phyloP scores from a whole-genome alignment of 2,797 vertebrate species.

The Manis pentadactyla region DNA sequence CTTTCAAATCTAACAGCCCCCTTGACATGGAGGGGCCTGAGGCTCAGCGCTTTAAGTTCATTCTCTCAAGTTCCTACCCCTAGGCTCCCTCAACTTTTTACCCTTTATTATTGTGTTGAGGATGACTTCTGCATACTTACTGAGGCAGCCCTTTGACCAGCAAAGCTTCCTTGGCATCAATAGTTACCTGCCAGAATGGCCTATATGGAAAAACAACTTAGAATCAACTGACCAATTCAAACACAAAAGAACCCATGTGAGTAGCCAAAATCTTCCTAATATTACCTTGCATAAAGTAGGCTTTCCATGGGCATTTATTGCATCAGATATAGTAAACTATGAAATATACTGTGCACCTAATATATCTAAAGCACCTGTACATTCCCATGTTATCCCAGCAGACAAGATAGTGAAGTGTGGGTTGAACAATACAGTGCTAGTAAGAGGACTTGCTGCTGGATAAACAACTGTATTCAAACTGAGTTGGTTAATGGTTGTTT shows the following conservation, averaged over 20 bases:
- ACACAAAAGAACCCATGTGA: not conserved
- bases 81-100: not conserved
- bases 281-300: not conserved
- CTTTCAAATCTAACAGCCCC: not conserved
- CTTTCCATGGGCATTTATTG: not conserved
- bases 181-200: slow-evolving; percentile 14
- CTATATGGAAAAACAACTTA: not conserved
- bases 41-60: not conserved
- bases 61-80: slow-evolving; percentile 36
- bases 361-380: slow-evolving; percentile 9
- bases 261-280: not conserved
- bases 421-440: not conserved
- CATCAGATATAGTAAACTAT: slow-evolving; percentile 1
- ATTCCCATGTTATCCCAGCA: not conserved
- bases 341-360: not conserved
- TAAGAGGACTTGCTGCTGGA: not conserved
- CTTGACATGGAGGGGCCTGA: not conserved
- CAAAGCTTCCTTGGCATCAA: not conserved
- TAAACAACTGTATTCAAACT: not conserved
- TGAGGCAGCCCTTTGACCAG: not conserved
- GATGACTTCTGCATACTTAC: not conserved
- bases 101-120: not conserved
- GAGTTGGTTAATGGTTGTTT: not conserved
- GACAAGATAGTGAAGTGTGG: not conserved
- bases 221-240: not conserved